Conservation (phyloP, 1,140 invertebrate genomes). For the Drosophila takahashii region DNA sequence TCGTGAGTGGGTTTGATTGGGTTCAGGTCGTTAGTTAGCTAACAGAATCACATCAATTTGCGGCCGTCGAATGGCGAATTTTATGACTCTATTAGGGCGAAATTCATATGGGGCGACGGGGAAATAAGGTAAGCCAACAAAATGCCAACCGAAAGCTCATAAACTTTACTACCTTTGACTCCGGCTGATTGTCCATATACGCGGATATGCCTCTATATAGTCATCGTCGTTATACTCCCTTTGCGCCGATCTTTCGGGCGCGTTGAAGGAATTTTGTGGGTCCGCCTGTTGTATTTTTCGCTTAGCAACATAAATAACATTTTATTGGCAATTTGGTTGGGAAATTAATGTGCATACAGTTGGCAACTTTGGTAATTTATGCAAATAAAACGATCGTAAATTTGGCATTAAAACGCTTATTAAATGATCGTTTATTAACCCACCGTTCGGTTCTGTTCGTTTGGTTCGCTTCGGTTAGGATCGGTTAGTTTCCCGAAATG, state of each 20-base stretch:
- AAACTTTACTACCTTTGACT: conserved; percentile 61
- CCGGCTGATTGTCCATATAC: conserved; percentile 26
- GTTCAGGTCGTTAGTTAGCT: neutral
- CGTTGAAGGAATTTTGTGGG: conserved; percentile 56
- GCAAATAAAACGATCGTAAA: conserved; percentile 84
- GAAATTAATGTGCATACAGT: conserved; percentile 80
- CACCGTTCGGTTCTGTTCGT: neutral
- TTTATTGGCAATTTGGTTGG: conserved; percentile 82
- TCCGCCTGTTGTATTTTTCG: conserved; percentile 27
- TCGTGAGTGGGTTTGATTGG: conserved; percentile 1
- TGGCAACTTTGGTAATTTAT: conserved; percentile 84
- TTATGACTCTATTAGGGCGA: conserved; percentile 73
- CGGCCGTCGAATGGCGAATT: conserved; percentile 16
- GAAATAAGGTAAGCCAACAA: conserved; percentile 32
- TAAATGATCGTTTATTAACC: conserved; percentile 82
- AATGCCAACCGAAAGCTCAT: conserved; percentile 58
- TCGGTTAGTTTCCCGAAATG: conserved; percentile 29
- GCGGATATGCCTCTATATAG: conserved; percentile 38
- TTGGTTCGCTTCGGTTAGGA: neutral
- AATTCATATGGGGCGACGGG: conserved; percentile 27
- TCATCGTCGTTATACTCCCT: conserved; percentile 44
- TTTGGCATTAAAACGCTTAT: conserved; percentile 84
- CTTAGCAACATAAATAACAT: conserved; percentile 79
- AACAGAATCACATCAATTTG: conserved; percentile 9
- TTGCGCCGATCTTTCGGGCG: conserved; percentile 9